A percentile compares a stretch with the other conserved stretches of the same genome.
These are phyloP conservation scores for Pterophyllum scalare DNA, from an alignment of 2,113 vertebrate species.

Conservation along the genomic window DNA sequence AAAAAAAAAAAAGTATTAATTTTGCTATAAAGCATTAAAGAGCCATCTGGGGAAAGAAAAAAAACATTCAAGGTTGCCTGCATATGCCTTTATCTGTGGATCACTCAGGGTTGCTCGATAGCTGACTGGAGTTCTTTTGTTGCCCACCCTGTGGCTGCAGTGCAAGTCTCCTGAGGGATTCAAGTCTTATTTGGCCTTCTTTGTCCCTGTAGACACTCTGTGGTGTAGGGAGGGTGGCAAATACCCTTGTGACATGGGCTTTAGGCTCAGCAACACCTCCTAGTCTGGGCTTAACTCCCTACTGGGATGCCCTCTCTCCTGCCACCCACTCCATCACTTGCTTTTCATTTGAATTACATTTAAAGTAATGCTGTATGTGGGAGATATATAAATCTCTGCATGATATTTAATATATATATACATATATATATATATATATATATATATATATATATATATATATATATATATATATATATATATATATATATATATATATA, in stretches of 20 bases:
- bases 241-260: neutral
- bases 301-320: too few species aligned
- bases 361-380: neutral
- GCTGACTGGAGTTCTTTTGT: neutral
- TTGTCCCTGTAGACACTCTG: neutral
- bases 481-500: too few species aligned
- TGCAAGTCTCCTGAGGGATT: neutral
- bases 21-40: neutral
- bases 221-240: neutral
- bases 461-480: too few species aligned
- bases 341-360: neutral
- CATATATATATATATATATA: too few species aligned
- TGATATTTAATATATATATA: too few species aligned
- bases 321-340: too few species aligned
- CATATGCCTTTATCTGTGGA: neutral
- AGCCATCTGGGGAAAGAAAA: neutral
- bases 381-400: neutral
- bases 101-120: neutral
- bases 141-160: neutral
- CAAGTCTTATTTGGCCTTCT: too few species aligned
- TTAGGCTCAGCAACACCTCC: neutral
- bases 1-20: neutral
- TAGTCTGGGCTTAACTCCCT: neutral
- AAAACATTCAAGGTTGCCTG: neutral
- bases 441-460: too few species aligned